These are phyloP conservation scores for Lontra canadensis DNA, from an alignment of 2,113 vertebrate species.

Conservation along the genomic window DNA sequence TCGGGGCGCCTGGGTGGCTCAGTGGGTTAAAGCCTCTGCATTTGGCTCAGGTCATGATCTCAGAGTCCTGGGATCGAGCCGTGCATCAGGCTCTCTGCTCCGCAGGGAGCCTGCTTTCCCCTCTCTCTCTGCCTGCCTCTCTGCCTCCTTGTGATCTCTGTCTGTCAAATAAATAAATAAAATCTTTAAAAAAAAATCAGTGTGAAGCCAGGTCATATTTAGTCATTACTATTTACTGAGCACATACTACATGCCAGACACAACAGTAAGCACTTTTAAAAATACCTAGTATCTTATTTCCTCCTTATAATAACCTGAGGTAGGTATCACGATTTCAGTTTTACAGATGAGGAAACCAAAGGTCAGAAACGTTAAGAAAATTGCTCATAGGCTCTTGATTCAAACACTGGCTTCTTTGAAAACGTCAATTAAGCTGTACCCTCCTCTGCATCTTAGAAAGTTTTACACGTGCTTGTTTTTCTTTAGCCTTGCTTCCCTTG, in stretches of 20 bases:
- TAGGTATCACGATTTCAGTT: not conserved
- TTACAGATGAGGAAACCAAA: constrained; percentile 44
- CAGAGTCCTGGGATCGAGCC: too few relatives aligned
- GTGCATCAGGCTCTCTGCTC: too few relatives aligned
- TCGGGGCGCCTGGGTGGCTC: too few relatives aligned
- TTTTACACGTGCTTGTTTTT: not conserved
- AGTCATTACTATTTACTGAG: constrained; percentile 42
- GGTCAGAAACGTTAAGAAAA: not conserved
- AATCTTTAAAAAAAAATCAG: not conserved
- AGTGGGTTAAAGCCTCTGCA: too few relatives aligned
- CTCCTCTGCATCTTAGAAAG: not conserved
- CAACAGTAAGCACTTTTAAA: constrained; percentile 34
- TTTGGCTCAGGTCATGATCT: too few relatives aligned
- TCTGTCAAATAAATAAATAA: too few relatives aligned
- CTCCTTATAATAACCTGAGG: not conserved
- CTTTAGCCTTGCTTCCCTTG: not conserved
- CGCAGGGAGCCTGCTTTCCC: too few relatives aligned
- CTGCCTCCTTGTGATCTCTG: too few relatives aligned
- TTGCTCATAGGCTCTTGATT: not conserved
- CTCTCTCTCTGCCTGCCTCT: too few relatives aligned
- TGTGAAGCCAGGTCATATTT: not conserved
- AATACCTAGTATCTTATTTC: constrained; percentile 42
- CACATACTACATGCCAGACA: not conserved
- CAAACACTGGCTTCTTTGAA: not conserved
- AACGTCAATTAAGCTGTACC: not conserved